Evolutionary conservation across 2,113 vertebrate genomes (phyloP).

Genomic region (Procapra przewalskii): DNA sequence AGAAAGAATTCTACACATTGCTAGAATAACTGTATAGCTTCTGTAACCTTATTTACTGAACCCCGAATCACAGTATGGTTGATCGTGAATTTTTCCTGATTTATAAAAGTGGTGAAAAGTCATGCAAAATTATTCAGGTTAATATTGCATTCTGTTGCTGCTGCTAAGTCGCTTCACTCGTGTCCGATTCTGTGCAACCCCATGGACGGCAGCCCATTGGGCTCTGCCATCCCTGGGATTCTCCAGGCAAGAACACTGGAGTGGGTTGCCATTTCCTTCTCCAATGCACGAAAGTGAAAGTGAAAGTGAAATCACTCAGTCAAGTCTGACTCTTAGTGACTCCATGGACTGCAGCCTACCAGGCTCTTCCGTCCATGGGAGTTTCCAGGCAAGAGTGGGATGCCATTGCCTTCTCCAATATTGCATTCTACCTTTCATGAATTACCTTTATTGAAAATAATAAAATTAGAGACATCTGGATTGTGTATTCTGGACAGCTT

Average conservation of each 20-base stretch:
- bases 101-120: conserved; percentile 1
- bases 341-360: too few species aligned
- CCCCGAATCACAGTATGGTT: neutral
- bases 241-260: too few species aligned
- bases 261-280: too few species aligned
- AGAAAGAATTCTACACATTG: neutral
- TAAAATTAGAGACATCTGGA: neutral
- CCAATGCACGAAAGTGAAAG: too few species aligned
- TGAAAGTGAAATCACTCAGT: too few species aligned
- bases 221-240: too few species aligned
- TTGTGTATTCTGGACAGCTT: neutral
- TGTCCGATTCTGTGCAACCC: too few species aligned
- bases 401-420: neutral
- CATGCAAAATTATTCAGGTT: neutral
- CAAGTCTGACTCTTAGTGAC: too few species aligned
- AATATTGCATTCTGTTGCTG: neutral
- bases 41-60: conserved; percentile 1
- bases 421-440: neutral
- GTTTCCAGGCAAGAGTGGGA: too few species aligned
- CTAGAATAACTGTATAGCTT: neutral
- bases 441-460: conserved; percentile 12
- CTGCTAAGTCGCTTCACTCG: too few species aligned
- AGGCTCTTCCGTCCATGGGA: too few species aligned
- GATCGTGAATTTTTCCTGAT: neutral
- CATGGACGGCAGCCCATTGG: too few species aligned